Evolutionary conservation across 2,797 vertebrate genomes (phyloP), one percentile per base, ranked within the genome.

Genomic region (Trematocara caparti): DNA sequence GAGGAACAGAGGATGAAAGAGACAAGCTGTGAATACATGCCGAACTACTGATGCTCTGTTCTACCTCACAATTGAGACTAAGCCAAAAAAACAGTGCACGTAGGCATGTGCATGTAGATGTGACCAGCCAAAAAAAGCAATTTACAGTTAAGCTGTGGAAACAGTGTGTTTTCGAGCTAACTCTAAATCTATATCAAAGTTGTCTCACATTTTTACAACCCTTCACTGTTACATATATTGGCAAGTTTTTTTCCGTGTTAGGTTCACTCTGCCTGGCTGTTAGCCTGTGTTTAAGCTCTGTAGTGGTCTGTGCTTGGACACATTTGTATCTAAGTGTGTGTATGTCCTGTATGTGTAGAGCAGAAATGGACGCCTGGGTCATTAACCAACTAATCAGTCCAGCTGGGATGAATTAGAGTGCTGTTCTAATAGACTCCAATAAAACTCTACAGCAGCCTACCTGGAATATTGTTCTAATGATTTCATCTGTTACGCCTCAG

Each of bases 391-490:
- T 90, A 90, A 93, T 90, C 83, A 66, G 50, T 80, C 82, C 93
- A 93, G 86, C 84, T 93, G 92, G 83, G 32, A 91, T 91, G 85
- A 90, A 94, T 95, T 92, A 93, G 5, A 87, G 84, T 38, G 81
- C 74, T 76, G 83, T 83, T 86, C 77, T 90, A 91, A 94, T 89
- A 83, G 76, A 85, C 77, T 82, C 88, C 82, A 90, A 92, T 94
- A 94, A 93, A 93, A 83, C 69, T 76, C 62, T 80, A 79, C 86
- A 84, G 89, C 83, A 76, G 89, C 75, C 79, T 89, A 93, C 93
- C 92, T 93, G 90, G 80, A 89, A 88, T 93, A 91, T 87, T 86
- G 89, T 89, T 92, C 75, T 87, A 87, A 93, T 93, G 92, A 94
- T 92, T 95, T 94, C 92, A 94, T 90, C 89, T 83, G 82, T 87